These are phyloP conservation scores for Aldabrachelys gigantea DNA, from an alignment of 2,113 vertebrate species.

Conservation along the genomic window DNA sequence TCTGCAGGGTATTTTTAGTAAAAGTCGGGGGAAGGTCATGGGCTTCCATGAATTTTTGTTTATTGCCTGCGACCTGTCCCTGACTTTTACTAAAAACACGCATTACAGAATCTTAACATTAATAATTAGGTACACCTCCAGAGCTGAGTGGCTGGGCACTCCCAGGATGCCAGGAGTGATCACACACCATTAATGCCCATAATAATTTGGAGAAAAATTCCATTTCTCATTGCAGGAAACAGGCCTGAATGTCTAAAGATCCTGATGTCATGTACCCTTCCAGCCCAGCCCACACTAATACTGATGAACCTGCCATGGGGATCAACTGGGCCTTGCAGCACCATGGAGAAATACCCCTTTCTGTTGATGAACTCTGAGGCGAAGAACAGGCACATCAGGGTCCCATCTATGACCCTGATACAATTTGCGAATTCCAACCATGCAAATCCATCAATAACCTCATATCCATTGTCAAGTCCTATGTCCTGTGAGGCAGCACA, in stretches of 20 bases:
- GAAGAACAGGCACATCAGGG: not conserved
- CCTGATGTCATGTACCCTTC: not conserved
- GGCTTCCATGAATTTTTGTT: no score
- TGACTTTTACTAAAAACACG: no score
- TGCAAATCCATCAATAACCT: not conserved
- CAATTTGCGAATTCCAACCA: not conserved
- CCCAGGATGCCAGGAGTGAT: not conserved
- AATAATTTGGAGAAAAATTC: not conserved
- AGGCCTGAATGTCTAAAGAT: not conserved
- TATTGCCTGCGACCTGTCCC: no score
- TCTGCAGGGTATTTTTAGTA: no score
- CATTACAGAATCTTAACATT: not conserved
- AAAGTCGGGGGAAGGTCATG: no score
- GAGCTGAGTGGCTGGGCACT: not conserved
- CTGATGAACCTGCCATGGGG: not conserved
- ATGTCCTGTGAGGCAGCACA: fast-evolving
- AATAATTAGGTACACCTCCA: not conserved
- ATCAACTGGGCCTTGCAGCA: not conserved
- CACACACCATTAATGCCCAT: not conserved
- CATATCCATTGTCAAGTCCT: not conserved
- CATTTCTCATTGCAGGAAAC: not conserved
- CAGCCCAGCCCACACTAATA: not conserved
- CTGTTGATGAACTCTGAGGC: not conserved
- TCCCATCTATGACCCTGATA: not conserved
- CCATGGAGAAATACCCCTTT: not conserved